Percentiles rank a stretch among this genome's conserved stretches.
phyloP scores from a whole-genome alignment of 2,888 invertebrate genomes.

The Pollenia angustigena region DNA sequence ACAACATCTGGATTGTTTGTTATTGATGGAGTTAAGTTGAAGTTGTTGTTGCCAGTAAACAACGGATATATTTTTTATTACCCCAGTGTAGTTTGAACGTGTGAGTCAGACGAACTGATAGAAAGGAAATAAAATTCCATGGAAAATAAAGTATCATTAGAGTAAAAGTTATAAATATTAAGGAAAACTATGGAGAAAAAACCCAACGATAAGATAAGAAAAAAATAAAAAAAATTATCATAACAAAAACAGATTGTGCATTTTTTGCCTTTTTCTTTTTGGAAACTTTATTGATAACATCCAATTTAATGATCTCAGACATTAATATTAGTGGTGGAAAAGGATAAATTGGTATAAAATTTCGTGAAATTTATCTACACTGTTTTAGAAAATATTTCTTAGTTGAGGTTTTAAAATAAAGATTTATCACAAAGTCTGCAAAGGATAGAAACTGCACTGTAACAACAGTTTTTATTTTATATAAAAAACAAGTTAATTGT shows the following conservation, averaged over 20 bases:
- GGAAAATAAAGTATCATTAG: slow-evolving; percentile 54
- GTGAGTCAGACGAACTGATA: not conserved
- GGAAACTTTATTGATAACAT: slow-evolving; percentile 47
- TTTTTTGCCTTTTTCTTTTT: slow-evolving; percentile 14
- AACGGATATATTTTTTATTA: slow-evolving; percentile 48
- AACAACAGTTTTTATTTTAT: no score
- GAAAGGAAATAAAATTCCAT: slow-evolving; percentile 6
- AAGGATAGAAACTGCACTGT: no score
- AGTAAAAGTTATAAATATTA: slow-evolving; percentile 62
- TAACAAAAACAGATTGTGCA: slow-evolving; percentile 24
- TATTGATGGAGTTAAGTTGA: slow-evolving; percentile 66
- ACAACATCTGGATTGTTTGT: slow-evolving; percentile 69
- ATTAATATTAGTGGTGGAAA: slow-evolving; percentile 53
- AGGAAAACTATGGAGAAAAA: not conserved
- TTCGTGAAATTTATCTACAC: not conserved
- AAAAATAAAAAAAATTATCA: not conserved
- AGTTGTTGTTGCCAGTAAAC: slow-evolving; percentile 38
- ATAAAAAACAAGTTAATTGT: no score
- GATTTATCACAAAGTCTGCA: no score
- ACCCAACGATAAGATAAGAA: not conserved
- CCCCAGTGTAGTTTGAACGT: not conserved
- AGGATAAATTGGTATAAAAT: slow-evolving; percentile 25
- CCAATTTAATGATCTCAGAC: slow-evolving; percentile 54
- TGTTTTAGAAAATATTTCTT: not conserved
- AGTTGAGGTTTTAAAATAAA: not conserved